These are phyloP conservation scores for Siphamia tubifer DNA, from an alignment of 2,113 vertebrate genomes.

Conservation along the genomic window DNA sequence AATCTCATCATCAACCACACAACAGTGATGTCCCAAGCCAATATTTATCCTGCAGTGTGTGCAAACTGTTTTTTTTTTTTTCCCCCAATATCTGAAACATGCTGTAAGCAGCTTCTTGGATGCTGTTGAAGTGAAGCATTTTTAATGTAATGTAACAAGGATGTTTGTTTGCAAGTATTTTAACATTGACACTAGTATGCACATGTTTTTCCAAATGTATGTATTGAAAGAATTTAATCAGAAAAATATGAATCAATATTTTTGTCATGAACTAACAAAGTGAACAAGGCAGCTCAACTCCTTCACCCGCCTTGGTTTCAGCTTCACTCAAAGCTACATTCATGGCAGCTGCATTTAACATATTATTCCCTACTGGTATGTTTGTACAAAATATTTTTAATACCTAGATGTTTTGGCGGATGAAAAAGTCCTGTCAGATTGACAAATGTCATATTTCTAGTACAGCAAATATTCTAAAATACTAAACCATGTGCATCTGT, in stretches of 20 bases:
- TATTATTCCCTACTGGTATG: neutral
- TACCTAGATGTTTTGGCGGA: neutral
- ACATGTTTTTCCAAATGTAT: neutral
- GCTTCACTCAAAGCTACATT: neutral
- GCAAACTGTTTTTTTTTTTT: constrained; percentile 41
- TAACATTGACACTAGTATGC: no score
- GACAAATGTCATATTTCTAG: no score
- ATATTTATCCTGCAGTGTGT: constrained; percentile 54
- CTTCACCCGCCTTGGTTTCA: no score
- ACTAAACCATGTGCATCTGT: no score
- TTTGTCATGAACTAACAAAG: no score
- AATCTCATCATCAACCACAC: constrained; percentile 43
- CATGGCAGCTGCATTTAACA: neutral
- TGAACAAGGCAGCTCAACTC: no score
- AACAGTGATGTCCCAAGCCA: constrained; percentile 49
- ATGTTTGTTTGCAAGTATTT: neutral
- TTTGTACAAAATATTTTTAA: neutral
- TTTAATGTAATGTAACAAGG: no score
- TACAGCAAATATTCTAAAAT: no score
- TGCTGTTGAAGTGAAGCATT: neutral
- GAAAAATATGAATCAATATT: neutral
- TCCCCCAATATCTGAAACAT: constrained; percentile 10
- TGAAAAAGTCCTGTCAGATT: no score
- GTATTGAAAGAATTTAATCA: neutral
- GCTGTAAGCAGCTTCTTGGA: constrained; percentile 14